Evolutionary conservation across 2,797 vertebrate genomes (phyloP).

Genomic region (Rhincodon typus): DNA sequence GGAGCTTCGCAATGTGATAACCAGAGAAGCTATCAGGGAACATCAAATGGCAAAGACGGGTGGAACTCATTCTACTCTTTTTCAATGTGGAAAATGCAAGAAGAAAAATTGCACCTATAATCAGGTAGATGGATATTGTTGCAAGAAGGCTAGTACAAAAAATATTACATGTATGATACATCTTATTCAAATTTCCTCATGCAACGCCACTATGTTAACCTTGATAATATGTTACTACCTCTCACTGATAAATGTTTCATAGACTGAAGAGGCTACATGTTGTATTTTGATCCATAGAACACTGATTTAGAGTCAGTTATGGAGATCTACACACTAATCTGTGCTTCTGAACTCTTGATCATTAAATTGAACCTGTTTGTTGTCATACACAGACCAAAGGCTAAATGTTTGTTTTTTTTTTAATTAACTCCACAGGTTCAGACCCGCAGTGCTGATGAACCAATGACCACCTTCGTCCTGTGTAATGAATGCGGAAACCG

Average conservation of each 20-base stretch:
- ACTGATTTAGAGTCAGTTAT: neutral
- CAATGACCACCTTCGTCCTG: constrained; percentile 95
- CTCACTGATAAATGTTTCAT: neutral
- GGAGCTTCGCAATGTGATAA: constrained; percentile 81
- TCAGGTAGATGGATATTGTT: constrained; percentile 65
- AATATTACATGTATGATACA: neutral
- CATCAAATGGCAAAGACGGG: constrained; percentile 98
- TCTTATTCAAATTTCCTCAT: neutral
- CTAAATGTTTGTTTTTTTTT: neutral
- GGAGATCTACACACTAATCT: neutral
- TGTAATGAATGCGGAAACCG: constrained; percentile 97
- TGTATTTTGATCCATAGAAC: neutral
- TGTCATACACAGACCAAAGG: neutral
- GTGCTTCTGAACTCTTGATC: neutral
- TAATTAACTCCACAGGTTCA: constrained; percentile 68
- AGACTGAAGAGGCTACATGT: neutral
- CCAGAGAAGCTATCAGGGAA: constrained; percentile 92
- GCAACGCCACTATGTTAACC: neutral
- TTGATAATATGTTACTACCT: neutral
- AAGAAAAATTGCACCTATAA: constrained; percentile 98
- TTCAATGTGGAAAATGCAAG: constrained; percentile 90
- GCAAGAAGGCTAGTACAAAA: too few relatives aligned
- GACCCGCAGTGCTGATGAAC: constrained; percentile 93
- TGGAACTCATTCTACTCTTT: constrained; percentile 82
- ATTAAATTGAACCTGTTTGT: neutral